phyloP scores from a whole-genome alignment of 2,797 vertebrate genomes.

The Chanos chanos region DNA sequence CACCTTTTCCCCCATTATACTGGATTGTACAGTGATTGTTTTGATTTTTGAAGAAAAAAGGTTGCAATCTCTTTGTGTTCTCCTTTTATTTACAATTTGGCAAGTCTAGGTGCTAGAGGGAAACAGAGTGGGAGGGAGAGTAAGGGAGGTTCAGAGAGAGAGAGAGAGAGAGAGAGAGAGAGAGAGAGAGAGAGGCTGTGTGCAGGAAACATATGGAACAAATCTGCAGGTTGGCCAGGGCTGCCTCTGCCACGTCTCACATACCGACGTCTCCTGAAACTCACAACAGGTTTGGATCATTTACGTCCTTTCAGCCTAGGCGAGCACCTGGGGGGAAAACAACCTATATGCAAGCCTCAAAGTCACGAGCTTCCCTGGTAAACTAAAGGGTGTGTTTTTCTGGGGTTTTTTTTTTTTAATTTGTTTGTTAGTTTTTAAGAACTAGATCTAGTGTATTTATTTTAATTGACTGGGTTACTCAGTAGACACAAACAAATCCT shows the following conservation, averaged over 20 bases:
- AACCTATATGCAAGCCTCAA: constrained; percentile 5
- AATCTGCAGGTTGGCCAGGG: constrained; percentile 82
- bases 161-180: constrained; percentile 19
- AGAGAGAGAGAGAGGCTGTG: constrained; percentile 43
- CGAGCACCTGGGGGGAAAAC: constrained; percentile 39
- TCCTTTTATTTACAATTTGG: constrained; percentile 52
- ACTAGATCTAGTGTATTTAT: too few species aligned
- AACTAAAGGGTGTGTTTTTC: too few species aligned
- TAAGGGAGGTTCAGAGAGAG: too few species aligned
- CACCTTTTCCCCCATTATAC: constrained; percentile 24
- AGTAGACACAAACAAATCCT: too few species aligned
- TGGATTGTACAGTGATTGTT: constrained; percentile 18
- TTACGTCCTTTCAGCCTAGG: constrained; percentile 22
- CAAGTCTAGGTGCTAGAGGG: constrained; percentile 37
- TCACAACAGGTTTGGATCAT: constrained; percentile 45
- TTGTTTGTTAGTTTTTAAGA: too few species aligned
- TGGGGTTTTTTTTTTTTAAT: too few species aligned
- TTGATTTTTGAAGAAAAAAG: constrained; percentile 36
- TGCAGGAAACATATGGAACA: constrained; percentile 94
- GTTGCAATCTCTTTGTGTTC: constrained; percentile 44
- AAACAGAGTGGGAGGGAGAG: constrained; percentile 4
- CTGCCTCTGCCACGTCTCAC: constrained; percentile 87
- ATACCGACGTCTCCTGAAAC: constrained; percentile 62
- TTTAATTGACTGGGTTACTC: too few species aligned
- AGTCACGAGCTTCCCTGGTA: neutral